Conservation (phyloP, 2,797 vertebrate species). For the Thalassophryne amazonica region DNA sequence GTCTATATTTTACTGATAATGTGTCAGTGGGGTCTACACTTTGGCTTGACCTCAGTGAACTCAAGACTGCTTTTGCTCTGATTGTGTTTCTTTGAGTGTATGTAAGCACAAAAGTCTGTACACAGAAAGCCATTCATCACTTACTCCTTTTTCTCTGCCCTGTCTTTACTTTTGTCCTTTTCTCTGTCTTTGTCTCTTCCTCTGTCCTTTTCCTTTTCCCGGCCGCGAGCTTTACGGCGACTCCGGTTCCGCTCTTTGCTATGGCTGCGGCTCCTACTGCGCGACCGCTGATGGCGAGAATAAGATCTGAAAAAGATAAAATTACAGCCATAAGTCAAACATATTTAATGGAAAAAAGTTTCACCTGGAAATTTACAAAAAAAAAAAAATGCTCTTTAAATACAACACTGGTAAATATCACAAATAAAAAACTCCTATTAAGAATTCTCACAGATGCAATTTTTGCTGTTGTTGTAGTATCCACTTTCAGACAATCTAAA, state of each 20-base stretch:
- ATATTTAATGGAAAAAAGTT: too few species aligned
- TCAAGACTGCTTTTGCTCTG: constrained; percentile 1
- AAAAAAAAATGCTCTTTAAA: too few species aligned
- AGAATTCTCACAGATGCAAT: too few species aligned
- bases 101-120: neutral
- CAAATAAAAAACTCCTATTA: too few species aligned
- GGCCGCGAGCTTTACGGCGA: constrained; percentile 81
- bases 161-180: constrained; percentile 79
- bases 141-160: constrained; percentile 80
- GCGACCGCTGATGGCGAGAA: constrained; percentile 83
- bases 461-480: too few species aligned
- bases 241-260: constrained; percentile 80
- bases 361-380: neutral
- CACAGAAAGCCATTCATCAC: constrained; percentile 34
- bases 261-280: constrained; percentile 79
- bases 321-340: too few species aligned
- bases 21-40: neutral
- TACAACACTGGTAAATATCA: too few species aligned
- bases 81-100: constrained; percentile 5
- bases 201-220: constrained; percentile 76
- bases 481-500: too few species aligned
- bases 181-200: constrained; percentile 79
- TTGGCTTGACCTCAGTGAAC: constrained; percentile 18
- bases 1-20: constrained; percentile 19
- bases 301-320: constrained; percentile 52